Percentiles rank a stretch among this genome's conserved stretches.
phyloP scores from a whole-genome alignment of 2,797 vertebrate species.

The Siniperca undulata region DNA sequence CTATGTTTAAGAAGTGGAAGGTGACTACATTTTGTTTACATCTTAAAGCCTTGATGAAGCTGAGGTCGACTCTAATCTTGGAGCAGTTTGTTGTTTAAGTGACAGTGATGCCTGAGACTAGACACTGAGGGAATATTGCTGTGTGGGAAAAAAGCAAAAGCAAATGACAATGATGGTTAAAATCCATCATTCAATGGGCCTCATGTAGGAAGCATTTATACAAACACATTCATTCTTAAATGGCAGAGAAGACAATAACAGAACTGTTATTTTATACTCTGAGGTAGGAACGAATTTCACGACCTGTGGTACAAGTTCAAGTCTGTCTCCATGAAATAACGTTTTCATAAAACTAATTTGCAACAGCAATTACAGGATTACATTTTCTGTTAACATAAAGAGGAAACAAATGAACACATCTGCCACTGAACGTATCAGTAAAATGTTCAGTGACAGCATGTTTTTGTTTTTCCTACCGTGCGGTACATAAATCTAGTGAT shows the following conservation, averaged over 20 bases:
- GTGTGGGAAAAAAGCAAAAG: not conserved
- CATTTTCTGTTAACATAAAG: no score
- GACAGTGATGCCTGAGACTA: slow-evolving; percentile 21
- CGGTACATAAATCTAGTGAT: no score
- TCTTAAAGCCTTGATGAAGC: slow-evolving; percentile 9
- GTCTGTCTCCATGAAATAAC: not conserved
- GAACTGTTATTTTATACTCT: no score
- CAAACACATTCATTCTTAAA: not conserved
- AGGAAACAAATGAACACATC: no score
- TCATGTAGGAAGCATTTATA: no score
- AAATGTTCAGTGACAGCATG: no score
- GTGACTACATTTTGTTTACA: slow-evolving; percentile 22
- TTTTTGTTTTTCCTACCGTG: no score
- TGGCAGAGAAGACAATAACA: not conserved
- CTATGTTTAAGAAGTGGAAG: not conserved
- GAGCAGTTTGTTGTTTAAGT: slow-evolving; percentile 34
- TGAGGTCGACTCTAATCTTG: slow-evolving; percentile 28
- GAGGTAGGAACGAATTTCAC: not conserved
- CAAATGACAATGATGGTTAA: not conserved
- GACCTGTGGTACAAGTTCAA: not conserved
- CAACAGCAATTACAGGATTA: not conserved
- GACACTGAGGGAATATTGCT: slow-evolving; percentile 6
- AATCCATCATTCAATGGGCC: not conserved
- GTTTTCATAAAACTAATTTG: not conserved
- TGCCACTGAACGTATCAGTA: no score